A percentile compares a stretch with the other conserved stretches of the same genome.
Evolutionary conservation across 2,113 vertebrate species (phyloP).

Genomic region (Cavia porcellus): DNA sequence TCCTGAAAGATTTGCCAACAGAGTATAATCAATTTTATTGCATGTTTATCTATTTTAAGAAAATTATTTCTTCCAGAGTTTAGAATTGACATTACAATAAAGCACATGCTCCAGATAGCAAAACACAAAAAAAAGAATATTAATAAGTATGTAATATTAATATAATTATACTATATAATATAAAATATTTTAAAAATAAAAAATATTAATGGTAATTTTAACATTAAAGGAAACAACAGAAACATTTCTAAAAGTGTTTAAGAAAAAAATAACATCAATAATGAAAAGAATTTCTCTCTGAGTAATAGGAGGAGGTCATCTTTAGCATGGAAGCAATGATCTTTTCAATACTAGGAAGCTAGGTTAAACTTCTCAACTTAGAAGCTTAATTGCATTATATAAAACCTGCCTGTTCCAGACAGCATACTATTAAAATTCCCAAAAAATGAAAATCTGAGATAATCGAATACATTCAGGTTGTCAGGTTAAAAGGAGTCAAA

Average conservation of each 20-base stretch:
- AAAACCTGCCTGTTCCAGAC: conserved; percentile 1
- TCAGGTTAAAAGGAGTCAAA: conserved; percentile 43
- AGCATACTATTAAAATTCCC: not conserved
- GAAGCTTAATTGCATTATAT: not conserved
- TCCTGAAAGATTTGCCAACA: not conserved
- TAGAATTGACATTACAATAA: conserved; percentile 50
- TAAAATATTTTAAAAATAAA: conserved; percentile 12
- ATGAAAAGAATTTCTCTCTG: conserved; percentile 15
- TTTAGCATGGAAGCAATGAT: conserved; percentile 35
- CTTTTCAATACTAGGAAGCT: not conserved
- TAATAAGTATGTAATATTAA: conserved; percentile 10
- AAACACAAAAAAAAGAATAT: conserved; percentile 13
- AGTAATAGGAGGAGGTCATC: not conserved
- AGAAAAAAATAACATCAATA: conserved; percentile 55
- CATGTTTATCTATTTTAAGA: conserved; percentile 37
- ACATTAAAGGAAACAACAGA: conserved; percentile 11
- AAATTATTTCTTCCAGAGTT: conserved; percentile 61
- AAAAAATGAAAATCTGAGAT: conserved; percentile 39
- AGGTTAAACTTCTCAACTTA: not conserved
- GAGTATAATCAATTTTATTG: not conserved
- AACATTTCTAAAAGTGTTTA: conserved; percentile 24
- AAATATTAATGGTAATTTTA: conserved; percentile 10
- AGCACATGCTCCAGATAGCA: not conserved
- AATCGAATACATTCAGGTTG: conserved; percentile 17
- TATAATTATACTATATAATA: not conserved